phyloP scores from a whole-genome alignment of 64 coral and sea anemone species.

The Cladopsammia gracilis region DNA sequence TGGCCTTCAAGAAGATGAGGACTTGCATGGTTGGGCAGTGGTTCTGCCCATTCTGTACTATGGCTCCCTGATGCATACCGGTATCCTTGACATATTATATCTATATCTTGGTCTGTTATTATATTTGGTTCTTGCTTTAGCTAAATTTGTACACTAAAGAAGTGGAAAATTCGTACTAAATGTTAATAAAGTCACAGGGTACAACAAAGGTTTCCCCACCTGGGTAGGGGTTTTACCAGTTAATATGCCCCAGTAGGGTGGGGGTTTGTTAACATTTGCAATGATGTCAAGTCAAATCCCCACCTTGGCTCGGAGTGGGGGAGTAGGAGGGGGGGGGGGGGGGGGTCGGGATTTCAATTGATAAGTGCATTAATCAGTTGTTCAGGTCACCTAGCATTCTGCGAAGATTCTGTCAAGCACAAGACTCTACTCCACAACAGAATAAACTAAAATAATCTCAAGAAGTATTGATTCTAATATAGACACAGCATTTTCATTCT shows the following conservation, averaged over 20 bases:
- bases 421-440: too few relatives aligned
- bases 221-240: conserved; percentile 59
- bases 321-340: too few relatives aligned
- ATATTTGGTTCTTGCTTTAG: neutral
- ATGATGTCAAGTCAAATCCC: too few relatives aligned
- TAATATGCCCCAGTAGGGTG: conserved; percentile 15
- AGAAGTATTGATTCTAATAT: too few relatives aligned
- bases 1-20: conserved; percentile 12
- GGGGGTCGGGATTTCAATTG: too few relatives aligned
- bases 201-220: conserved; percentile 34
- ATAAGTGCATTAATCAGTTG: too few relatives aligned
- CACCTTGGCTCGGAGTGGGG: too few relatives aligned
- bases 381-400: too few relatives aligned
- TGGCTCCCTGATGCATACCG: neutral
- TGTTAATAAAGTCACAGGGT: conserved; percentile 39
- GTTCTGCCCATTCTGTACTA: neutral
- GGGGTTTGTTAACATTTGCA: neutral
- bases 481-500: too few relatives aligned
- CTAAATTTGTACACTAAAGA: conserved; percentile 11
- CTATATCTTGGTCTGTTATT: neutral
- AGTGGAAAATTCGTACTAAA: conserved; percentile 47
- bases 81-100: neutral
- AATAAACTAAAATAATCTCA: too few relatives aligned
- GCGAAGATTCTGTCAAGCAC: too few relatives aligned
- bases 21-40: neutral